These are phyloP conservation scores for Gymnoscopelus braueri DNA, from an alignment of 2,797 vertebrate genomes.

Conservation along the genomic window DNA sequence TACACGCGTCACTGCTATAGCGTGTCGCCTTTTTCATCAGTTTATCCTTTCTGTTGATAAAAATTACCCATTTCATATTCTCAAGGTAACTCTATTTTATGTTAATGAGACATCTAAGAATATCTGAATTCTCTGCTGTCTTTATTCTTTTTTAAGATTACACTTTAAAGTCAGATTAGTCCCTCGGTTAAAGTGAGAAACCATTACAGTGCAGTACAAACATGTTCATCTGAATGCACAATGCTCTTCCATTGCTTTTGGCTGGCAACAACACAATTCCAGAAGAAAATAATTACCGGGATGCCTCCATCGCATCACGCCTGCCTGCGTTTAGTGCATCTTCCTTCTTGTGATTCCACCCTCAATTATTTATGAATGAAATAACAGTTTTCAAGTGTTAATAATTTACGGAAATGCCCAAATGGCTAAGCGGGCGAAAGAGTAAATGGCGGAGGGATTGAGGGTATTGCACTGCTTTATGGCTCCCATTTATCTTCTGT, in stretches of 20 bases:
- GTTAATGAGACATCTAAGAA: slow-evolving; percentile 27
- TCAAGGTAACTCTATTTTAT: slow-evolving; percentile 21
- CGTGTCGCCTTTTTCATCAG: neutral
- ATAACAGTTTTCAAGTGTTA: slow-evolving; percentile 84
- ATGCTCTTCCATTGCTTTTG: slow-evolving; percentile 37
- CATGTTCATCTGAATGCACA: slow-evolving; percentile 51
- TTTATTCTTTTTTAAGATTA: slow-evolving; percentile 22
- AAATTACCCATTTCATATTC: slow-evolving; percentile 12
- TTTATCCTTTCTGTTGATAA: neutral
- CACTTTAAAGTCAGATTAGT: slow-evolving; percentile 59
- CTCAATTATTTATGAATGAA: slow-evolving; percentile 89
- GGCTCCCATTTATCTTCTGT: slow-evolving; percentile 77
- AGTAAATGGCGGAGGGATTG: slow-evolving; percentile 77
- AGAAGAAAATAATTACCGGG: slow-evolving; percentile 64
- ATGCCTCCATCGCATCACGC: slow-evolving; percentile 45
- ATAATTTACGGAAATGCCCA: slow-evolving; percentile 85
- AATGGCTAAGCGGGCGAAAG: slow-evolving; percentile 75
- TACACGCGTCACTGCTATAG: neutral
- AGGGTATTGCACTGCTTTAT: slow-evolving; percentile 78
- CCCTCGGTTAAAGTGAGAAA: slow-evolving; percentile 31
- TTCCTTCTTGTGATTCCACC: slow-evolving; percentile 66
- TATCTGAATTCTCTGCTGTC: slow-evolving; percentile 18
- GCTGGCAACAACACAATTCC: slow-evolving; percentile 21
- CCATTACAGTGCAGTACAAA: slow-evolving; percentile 12
- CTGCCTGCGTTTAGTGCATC: slow-evolving; percentile 53